A percentile compares a stretch with the other conserved stretches of the same genome.
These are phyloP conservation scores for Ceyx margarethae DNA, from an alignment of 2,113 vertebrate genomes.

Conservation along the genomic window DNA sequence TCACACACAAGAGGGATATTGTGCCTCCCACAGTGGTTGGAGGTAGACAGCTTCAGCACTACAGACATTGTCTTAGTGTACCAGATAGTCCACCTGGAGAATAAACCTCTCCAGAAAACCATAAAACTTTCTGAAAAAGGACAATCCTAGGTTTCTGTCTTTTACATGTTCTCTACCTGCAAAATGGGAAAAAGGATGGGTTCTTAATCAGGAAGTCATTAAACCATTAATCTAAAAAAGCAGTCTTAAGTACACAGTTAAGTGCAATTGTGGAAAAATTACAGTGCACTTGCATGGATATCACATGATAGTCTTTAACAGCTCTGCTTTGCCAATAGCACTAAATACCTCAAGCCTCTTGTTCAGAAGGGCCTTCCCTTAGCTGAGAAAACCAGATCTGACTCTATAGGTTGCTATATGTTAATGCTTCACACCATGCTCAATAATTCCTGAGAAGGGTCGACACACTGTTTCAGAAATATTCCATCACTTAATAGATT, in stretches of 20 bases:
- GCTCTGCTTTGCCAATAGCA: neutral
- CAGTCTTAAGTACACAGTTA: neutral
- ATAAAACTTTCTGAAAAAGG: neutral
- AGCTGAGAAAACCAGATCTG: neutral
- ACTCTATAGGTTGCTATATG: neutral
- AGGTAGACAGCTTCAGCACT: neutral
- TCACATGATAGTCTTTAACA: neutral
- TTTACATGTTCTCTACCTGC: neutral
- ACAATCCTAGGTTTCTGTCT: neutral
- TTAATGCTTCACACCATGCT: neutral
- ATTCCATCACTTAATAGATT: neutral
- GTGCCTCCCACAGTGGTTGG: fast-evolving
- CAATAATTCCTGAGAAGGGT: neutral
- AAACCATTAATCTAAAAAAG: slow-evolving; percentile 12
- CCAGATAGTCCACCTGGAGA: neutral
- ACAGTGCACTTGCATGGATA: neutral
- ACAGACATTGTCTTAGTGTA: neutral
- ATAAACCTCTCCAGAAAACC: neutral
- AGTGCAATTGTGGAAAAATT: neutral
- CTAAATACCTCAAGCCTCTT: neutral
- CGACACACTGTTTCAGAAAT: neutral
- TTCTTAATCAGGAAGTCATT: slow-evolving; percentile 12
- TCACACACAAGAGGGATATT: neutral
- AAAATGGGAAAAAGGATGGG: neutral
- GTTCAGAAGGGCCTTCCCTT: neutral